Percentiles rank a stretch among this genome's conserved stretches.
Evolutionary conservation across 2,888 invertebrate species (phyloP).

Genomic region (Maniola hyperantus): DNA sequence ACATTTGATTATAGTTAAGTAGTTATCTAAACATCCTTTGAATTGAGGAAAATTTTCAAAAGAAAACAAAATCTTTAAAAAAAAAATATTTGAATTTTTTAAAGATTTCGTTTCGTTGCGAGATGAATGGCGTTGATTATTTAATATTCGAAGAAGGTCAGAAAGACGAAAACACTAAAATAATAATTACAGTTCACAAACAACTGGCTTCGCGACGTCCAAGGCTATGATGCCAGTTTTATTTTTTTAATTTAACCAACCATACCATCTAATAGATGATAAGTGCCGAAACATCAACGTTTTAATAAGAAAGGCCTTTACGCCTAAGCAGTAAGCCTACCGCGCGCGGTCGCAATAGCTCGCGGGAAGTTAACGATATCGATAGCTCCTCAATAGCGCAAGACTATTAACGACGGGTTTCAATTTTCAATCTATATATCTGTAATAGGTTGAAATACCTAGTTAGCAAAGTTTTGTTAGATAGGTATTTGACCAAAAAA

Average conservation of each 20-base stretch:
- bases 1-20: too few relatives aligned
- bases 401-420: too few relatives aligned
- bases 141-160: slow-evolving; percentile 50
- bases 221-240: slow-evolving; percentile 41
- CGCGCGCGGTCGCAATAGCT: too few relatives aligned
- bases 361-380: too few relatives aligned
- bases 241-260: slow-evolving; percentile 19
- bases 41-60: background rate
- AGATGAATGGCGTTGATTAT: slow-evolving; percentile 34
- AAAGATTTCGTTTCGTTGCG: background rate
- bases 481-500: too few relatives aligned
- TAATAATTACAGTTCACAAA: slow-evolving; percentile 48
- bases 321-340: too few relatives aligned
- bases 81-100: too few relatives aligned
- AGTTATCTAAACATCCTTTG: background rate
- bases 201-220: slow-evolving; percentile 42
- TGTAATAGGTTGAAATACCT: too few relatives aligned
- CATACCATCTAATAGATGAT: slow-evolving; percentile 3
- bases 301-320: background rate
- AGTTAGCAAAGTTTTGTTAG: too few relatives aligned
- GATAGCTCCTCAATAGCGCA: too few relatives aligned
- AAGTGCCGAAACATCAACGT: background rate
- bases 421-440: too few relatives aligned
- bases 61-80: too few relatives aligned
- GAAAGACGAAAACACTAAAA: slow-evolving; percentile 49